Evolutionary conservation across 2,113 vertebrate genomes (phyloP), one percentile per base, ranked within the genome.

Genomic region (Chaetodon auriga): DNA sequence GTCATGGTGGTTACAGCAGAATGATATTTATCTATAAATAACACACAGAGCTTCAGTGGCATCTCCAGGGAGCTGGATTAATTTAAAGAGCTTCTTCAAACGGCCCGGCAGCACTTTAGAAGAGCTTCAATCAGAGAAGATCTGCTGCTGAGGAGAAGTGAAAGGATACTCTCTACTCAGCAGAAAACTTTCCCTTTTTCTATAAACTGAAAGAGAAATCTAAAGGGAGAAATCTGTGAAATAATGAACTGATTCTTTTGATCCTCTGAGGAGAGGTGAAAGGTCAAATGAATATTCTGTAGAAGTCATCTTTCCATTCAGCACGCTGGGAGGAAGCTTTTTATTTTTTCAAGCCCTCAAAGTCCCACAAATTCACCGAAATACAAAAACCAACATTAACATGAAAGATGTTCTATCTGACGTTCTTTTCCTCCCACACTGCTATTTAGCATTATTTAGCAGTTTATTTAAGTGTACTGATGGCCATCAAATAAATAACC

Each of bases 1-100:
- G 74, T 68, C 77, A 46, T 16, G 58, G 16, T 64, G 43, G 45
- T 45, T 70, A 41, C 74, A 80, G 80, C 79, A 2, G 0, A 13
- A 30, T 35, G 75, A 88, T 88, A 51, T 87, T 77, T 79, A 88
- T 83, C 86, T 87, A 76, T 76, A 81, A 83, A 90, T 84, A 85
- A 68, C 83, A 46, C 68, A 61, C 51, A 46, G n/a, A 60, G 79
- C 63, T 78, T 46, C 75, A 62, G 21, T 54, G 55, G 38, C 6
- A 41, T 38, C 80, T 81, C 75, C 58, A 6, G 81, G 75, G 83
- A 84, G 74, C 61, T 51, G 43, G 41, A 66, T 68, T 10, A 74
- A 69, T 49, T 82, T 80, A 85, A 76, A 71, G 48, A 81, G 71
- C 55, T 21, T 73, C 76, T 86, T 83, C 83, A 88, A 80, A 90